Evolutionary conservation across 2,797 vertebrate genomes (phyloP), one percentile per base, ranked within the genome.

Genomic region (Emys orbicularis): DNA sequence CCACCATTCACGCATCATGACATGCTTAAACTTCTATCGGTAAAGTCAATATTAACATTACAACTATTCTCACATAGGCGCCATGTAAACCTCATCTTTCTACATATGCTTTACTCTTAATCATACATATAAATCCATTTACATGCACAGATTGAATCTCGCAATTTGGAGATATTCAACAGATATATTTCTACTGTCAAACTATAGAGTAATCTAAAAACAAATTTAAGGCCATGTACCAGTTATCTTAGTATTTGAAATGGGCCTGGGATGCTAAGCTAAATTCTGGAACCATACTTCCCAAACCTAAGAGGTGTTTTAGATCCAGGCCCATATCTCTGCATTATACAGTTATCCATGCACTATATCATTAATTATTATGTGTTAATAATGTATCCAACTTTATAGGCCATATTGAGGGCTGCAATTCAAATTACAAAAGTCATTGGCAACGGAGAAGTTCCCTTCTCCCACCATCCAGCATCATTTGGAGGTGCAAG

Each of bases 41-140:
- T 94, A 96, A 96, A 96, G 93, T 96, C 96, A 97, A 95, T 96
- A 97, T 97, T 94, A 97, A 96, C 96, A 97, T 96, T 96, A 95
- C 90, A 96, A 95, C 94, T 59, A 92, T 96, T 97, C 94, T 94
- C 95, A 96, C 95, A 95, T 94, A 96, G 91, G 90, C 95, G 92
- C 94, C 91, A 91, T 88, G 95, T 92, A 96, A 97, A 96, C 94
- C 93, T 95, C 89, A 96, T 95, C 95, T 96, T 95, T 96, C 92
- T 97, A 94, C 91, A 90, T 92, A 96, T 84, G 80, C 91, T 95
- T 95, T 96, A 94, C 94, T 94, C 84, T 95, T 96, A 96, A 96
- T 96, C 96, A 95, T 95, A 90, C 83, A 97, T 93, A 96, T 95
- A 96, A 96, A 96, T 95, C 95, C 90, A 97, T 95, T 90, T 90